Base-by-base conservation (phyloP, 2,113 vertebrate genomes). In the Malaclemys terrapin region DNA sequence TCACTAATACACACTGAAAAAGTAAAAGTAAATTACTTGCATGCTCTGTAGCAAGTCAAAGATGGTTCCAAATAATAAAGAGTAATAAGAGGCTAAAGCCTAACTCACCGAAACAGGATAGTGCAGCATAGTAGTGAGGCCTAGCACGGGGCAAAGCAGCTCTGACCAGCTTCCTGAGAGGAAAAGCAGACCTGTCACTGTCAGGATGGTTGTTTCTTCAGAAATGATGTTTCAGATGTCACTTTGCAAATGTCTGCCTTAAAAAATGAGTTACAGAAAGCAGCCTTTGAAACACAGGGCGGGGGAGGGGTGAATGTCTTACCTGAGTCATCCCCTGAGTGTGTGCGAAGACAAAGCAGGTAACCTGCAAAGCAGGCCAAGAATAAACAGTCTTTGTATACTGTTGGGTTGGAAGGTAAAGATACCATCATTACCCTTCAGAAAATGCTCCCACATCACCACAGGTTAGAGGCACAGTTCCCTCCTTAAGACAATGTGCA, bases 1-100 rank as follows among this genome's bases (percentile, higher is more conserved):
- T 4, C 16, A 2, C 82, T 38, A 17, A 0, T 1, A 53, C 5
- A 11, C 0, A 5, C 7, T 47, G 45, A 8, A 50, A 38, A 24
- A 35, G 42, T 8, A 53, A n/a, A 52, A 80, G 1, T 10, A 49
- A 25, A 31, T 8, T 62, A 65, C 31, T 16, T 65, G 62, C 62
- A 4, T 65, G 62, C 31, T 35, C 62, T 65, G 13, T 65, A 35
- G 31, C 62, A 35, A 35, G 62, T 65, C 31, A 65, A 65, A 35
- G 62, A 65, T 65, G 62, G 62, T 35, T 65, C 31, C 62, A 65
- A 65, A 65, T 65, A 65, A 35, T 31, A 57, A 54, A 62, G 57
- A 62, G 11, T 62, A 62, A 35, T n/a, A 65, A 35, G 29, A 10
- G 2, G 1, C 59, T 17, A 38, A 24, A 50, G 6, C 29, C 8